These are phyloP conservation scores for Desmodus rotundus DNA, from an alignment of 2,113 vertebrate species.

Conservation along the genomic window DNA sequence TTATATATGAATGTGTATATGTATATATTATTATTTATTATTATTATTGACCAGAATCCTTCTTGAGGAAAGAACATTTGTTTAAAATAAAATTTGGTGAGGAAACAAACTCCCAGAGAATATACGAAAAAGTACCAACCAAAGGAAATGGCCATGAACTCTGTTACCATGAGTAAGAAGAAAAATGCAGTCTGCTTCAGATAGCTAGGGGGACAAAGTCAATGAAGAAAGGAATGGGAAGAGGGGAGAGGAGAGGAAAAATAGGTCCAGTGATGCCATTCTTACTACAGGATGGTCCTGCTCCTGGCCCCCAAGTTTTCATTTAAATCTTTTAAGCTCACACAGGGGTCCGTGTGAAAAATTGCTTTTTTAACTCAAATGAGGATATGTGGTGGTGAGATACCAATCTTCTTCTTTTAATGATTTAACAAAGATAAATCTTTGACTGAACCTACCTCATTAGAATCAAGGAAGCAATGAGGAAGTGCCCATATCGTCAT, in stretches of 20 bases:
- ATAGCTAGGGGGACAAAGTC: background rate
- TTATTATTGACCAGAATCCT: background rate
- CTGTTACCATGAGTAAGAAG: background rate
- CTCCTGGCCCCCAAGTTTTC: background rate
- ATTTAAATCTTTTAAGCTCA: background rate
- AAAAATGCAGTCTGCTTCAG: background rate
- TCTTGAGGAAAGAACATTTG: background rate
- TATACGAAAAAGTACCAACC: background rate
- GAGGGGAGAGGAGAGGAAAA: background rate
- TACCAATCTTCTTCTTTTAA: background rate
- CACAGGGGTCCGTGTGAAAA: background rate
- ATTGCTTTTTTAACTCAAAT: background rate
- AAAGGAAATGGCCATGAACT: background rate
- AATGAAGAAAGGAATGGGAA: background rate
- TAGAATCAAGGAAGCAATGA: background rate
- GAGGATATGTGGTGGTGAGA: background rate
- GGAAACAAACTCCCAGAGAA: background rate
- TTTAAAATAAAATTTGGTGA: background rate
- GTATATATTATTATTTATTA: too few relatives aligned
- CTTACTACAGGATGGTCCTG: background rate
- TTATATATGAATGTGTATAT: too few relatives aligned
- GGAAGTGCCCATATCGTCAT: background rate
- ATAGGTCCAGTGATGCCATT: fast-evolving
- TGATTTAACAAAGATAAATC: background rate
- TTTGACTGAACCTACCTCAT: background rate